phyloP scores from a whole-genome alignment of 2,113 vertebrate species.

The Clarias gariepinus region DNA sequence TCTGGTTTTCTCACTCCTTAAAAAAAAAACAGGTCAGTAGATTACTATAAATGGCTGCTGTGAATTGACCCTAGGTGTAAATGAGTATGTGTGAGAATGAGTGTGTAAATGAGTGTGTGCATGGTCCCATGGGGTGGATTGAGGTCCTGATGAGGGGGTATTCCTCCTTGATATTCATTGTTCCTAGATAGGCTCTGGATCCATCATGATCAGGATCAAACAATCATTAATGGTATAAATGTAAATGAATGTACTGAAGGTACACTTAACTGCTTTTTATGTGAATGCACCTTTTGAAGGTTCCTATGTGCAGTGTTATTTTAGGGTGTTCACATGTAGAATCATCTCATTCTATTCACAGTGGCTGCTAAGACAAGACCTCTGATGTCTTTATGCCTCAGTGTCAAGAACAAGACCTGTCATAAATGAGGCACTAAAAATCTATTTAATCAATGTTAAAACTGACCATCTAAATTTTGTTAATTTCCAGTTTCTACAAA shows the following conservation, averaged over 20 bases:
- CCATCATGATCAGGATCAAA: neutral
- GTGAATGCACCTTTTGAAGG: neutral
- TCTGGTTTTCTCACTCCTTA: neutral
- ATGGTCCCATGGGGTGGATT: neutral
- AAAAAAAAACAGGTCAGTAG: neutral
- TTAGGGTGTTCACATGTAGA: constrained; percentile 20
- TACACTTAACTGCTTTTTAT: neutral
- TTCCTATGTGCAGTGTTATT: neutral
- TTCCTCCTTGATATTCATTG: neutral
- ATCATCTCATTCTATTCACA: constrained; percentile 16
- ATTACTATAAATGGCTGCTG: neutral
- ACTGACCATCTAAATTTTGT: constrained; percentile 15
- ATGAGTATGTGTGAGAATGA: neutral
- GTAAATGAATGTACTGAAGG: neutral
- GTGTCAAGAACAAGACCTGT: neutral
- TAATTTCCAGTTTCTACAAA: constrained; percentile 11
- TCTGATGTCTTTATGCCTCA: constrained; percentile 1
- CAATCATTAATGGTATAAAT: too few species aligned
- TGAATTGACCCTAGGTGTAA: neutral
- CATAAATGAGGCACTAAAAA: constrained; percentile 5
- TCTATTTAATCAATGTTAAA: constrained; percentile 11
- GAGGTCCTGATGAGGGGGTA: neutral
- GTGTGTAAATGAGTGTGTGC: neutral
- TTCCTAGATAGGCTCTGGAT: neutral
- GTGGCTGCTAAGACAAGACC: constrained; percentile 16